Conservation (phyloP, 92 coral and sea anemone species). For the Bergia puertoricense region DNA sequence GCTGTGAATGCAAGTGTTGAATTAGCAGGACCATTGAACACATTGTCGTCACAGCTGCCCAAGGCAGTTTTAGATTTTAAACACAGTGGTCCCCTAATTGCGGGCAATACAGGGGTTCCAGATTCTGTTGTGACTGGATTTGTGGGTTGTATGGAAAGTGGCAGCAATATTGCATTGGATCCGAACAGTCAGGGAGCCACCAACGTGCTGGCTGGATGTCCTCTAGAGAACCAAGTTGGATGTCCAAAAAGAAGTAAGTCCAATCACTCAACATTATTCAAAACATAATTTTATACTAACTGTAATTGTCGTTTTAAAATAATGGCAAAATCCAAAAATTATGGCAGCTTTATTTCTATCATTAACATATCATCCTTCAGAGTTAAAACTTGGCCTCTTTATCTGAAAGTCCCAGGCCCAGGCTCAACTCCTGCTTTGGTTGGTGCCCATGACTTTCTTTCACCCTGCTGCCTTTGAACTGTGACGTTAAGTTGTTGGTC, state of each 20-base stretch:
- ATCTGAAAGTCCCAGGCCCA: too few relatives aligned
- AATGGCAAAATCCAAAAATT: too few relatives aligned
- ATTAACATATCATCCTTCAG: too few relatives aligned
- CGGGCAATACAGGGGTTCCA: constrained; percentile 53
- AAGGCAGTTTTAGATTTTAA: constrained; percentile 56
- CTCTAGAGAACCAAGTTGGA: constrained; percentile 56
- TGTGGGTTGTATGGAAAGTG: constrained; percentile 92
- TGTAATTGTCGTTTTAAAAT: too few relatives aligned
- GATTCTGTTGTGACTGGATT: constrained; percentile 59
- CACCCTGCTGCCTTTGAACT: too few relatives aligned
- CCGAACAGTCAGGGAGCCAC: constrained; percentile 14
- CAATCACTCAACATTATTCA: neutral
- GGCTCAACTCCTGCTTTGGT: too few relatives aligned
- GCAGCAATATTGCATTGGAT: constrained; percentile 60
- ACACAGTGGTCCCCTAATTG: constrained; percentile 67
- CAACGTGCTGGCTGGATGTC: constrained; percentile 58
- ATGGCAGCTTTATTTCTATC: too few relatives aligned
- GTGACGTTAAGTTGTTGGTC: too few relatives aligned
- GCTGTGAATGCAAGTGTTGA: constrained; percentile 62
- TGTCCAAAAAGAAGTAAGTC: constrained; percentile 67
- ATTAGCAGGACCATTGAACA: constrained; percentile 53
- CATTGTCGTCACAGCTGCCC: constrained; percentile 54
- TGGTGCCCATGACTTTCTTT: too few relatives aligned
- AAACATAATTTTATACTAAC: too few relatives aligned
- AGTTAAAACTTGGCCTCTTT: too few relatives aligned